Evolutionary conservation across 2,888 invertebrate species (phyloP), one percentile per base, ranked within the genome.

Genomic region (Drosophila peninsularis): DNA sequence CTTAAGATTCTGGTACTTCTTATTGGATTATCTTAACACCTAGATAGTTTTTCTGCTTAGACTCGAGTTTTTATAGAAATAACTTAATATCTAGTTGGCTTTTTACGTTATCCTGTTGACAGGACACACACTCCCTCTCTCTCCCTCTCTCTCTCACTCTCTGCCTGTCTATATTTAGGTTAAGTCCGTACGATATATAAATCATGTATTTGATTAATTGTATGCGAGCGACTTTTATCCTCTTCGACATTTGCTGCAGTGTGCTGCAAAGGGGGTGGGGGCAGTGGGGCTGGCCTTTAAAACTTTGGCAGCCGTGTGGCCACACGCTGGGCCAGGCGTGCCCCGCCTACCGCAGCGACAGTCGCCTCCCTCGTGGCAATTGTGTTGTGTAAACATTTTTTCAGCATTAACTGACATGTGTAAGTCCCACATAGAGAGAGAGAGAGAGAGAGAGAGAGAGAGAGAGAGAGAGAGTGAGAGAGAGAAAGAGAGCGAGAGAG

Each of bases 331-430:
- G 66, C 36, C 32, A n/a, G 34, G 27, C 37, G 10, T 13, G 24
- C 24, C 44, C 54, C 24, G 10, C 49, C 57, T 30, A 21, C 7
- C 13, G 19, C 24, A 21, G 14, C 24, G n/a, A 49, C 54, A 30
- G 36, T 37, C 47, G 37, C 55, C 19, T 3, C 58, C 54, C 13
- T 37, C 37, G 64, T 64, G 82, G 80, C 82, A 84, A 83, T 83
- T 83, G 85, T 83, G 85, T 83, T 83, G 85, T 83, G 82, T 83
- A 83, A 83, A 83, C 82, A 83, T 83, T 83, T 83, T 83, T 83
- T 80, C 78, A 84, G 82, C 82, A 83, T 84, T 83, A 83, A 83
- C 82, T 83, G 85, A 83, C 82, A 83, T 83, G 82, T 83, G 82
- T 83, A 84, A 83, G 68, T 71, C 82, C 71, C 24, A 17, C n/a